Evolutionary conservation across 2,113 vertebrate species (phyloP).

Genomic region (Typhlomys cinereus): DNA sequence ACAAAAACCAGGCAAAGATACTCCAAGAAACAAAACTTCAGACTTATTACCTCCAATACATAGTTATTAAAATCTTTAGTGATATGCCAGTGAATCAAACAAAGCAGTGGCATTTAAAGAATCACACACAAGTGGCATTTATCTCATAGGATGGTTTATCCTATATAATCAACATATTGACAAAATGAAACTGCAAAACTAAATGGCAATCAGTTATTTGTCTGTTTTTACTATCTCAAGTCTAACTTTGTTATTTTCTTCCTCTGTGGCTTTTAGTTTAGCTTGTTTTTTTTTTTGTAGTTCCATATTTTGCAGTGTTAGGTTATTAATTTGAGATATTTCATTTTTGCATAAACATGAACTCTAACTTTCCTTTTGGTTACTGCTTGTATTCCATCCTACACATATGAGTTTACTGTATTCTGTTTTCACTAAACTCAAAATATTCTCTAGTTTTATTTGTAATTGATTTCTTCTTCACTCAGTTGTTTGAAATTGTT

Average conservation of each 20-base stretch:
- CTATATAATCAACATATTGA: not conserved
- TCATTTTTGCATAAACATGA: not conserved
- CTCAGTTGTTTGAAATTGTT: not conserved
- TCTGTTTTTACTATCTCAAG: not conserved
- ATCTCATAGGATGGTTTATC: not conserved
- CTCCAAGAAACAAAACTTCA: not conserved
- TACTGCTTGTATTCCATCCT: not conserved
- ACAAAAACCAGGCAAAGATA: not conserved
- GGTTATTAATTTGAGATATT: not conserved
- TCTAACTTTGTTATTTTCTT: not conserved
- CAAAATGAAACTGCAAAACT: not conserved
- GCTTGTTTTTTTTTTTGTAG: not conserved
- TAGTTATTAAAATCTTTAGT: not conserved
- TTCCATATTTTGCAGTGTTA: not conserved
- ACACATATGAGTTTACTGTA: not conserved
- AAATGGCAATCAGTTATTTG: no score
- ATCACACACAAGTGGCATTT: not conserved
- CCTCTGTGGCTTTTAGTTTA: not conserved
- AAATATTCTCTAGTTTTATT: not conserved
- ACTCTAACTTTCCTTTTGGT: not conserved
- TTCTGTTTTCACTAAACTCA: not conserved
- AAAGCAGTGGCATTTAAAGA: not conserved
- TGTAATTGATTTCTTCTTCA: not conserved
- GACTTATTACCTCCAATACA: not conserved
- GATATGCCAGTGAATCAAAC: not conserved